Evolutionary conservation across 2,797 vertebrate species (phyloP).

Genomic region (Ataeniobius toweri): DNA sequence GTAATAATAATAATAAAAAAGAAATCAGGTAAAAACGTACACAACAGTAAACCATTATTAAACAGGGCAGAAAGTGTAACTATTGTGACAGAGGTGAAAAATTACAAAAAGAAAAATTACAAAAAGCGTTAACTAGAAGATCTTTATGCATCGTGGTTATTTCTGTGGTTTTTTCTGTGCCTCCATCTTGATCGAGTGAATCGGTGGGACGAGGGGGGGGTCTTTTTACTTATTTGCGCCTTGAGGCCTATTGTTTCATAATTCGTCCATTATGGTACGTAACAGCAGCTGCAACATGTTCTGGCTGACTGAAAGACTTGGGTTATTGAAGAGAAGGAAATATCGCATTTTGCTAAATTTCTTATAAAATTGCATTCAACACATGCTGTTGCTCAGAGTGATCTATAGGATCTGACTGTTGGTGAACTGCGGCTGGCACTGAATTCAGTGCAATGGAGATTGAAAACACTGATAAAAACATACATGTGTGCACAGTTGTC

Average conservation of each 20-base stretch:
- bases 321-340: background rate
- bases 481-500: background rate
- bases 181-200: background rate
- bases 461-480: background rate
- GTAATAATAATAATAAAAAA: background rate
- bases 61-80: background rate
- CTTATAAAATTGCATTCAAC: slow-evolving; percentile 12
- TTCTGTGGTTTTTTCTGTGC: background rate
- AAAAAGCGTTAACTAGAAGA: background rate
- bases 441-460: background rate
- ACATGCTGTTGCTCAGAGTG: background rate
- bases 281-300: background rate
- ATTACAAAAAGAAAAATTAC: background rate
- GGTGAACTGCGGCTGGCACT: background rate
- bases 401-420: slow-evolving; percentile 6
- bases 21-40: background rate
- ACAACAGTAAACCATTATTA: background rate
- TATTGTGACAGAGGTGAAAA: background rate
- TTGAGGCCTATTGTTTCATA: background rate
- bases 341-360: slow-evolving; percentile 1
- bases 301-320: background rate
- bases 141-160: background rate
- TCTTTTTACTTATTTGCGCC: background rate
- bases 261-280: background rate
- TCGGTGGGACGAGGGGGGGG: background rate